A percentile compares a stretch with the other conserved stretches of the same genome.
Conservation (phyloP, 2,888 invertebrate species). For the Euzophera pinguis region DNA sequence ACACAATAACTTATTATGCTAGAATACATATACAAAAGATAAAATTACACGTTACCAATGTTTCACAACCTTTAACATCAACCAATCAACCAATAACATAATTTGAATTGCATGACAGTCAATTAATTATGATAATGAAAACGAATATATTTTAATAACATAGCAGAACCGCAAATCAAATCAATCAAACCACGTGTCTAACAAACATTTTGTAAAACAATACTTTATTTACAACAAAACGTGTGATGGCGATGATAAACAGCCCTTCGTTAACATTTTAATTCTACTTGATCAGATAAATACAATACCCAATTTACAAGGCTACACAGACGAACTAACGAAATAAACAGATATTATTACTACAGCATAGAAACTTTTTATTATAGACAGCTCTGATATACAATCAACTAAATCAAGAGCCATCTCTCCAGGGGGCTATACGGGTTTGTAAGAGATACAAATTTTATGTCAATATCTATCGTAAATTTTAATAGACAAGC, state of each 20-base stretch:
- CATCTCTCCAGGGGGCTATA: conserved; percentile 23
- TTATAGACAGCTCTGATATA: not conserved
- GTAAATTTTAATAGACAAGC: conserved; percentile 3
- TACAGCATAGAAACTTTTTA: not conserved
- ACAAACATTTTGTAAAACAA: too few relatives aligned
- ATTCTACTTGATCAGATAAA: not conserved
- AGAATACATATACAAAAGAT: too few relatives aligned
- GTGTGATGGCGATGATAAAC: not conserved
- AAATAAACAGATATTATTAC: not conserved
- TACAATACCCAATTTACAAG: conserved; percentile 15
- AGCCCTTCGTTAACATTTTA: conserved; percentile 4
- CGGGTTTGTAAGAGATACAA: conserved; percentile 19
- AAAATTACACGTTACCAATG: too few relatives aligned
- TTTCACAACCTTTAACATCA: too few relatives aligned
- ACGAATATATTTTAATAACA: too few relatives aligned
- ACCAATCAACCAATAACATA: too few relatives aligned
- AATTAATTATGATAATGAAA: too few relatives aligned
- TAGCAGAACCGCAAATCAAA: too few relatives aligned
- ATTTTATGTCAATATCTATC: not conserved
- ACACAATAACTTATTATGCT: too few relatives aligned
- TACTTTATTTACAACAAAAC: not conserved
- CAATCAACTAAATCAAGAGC: conserved; percentile 25
- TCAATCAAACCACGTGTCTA: too few relatives aligned
- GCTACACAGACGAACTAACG: not conserved
- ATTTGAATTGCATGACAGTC: too few relatives aligned